Percentiles rank a stretch among this genome's conserved stretches.
Evolutionary conservation across 2,888 invertebrate species (phyloP).

Genomic region (Enoplolaimus lenunculus): DNA sequence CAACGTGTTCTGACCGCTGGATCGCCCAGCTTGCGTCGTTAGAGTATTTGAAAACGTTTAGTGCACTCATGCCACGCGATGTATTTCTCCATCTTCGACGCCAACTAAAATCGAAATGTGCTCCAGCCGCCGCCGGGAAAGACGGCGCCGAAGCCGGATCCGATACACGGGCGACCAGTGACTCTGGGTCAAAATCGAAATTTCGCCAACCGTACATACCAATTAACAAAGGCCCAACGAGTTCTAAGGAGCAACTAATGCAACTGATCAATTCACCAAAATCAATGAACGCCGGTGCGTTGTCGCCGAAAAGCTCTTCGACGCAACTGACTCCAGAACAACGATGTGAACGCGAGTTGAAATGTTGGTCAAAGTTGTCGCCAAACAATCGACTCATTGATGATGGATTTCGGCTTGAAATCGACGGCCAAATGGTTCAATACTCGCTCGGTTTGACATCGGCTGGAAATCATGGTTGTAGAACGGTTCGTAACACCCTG

Average conservation of each 20-base stretch:
- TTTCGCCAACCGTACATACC: too few species aligned
- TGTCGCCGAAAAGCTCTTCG: too few species aligned
- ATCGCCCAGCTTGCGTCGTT: neutral
- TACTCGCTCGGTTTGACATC: neutral
- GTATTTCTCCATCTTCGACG: slow-evolving; percentile 1
- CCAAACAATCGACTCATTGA: neutral
- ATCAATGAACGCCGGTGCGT: too few species aligned
- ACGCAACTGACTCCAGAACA: too few species aligned
- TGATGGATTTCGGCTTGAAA: slow-evolving; percentile 12
- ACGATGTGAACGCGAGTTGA: neutral
- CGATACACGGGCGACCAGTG: too few species aligned
- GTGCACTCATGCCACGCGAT: slow-evolving; percentile 4
- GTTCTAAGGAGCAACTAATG: neutral
- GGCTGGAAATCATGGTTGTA: neutral
- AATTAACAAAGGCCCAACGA: neutral
- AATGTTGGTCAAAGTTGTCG: slow-evolving; percentile 8
- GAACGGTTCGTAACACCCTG: neutral
- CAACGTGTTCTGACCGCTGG: neutral
- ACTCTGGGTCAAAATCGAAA: too few species aligned
- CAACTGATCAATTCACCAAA: too few species aligned
- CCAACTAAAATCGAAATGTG: neutral
- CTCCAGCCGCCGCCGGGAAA: too few species aligned
- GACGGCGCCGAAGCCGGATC: too few species aligned
- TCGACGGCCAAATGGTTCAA: slow-evolving; percentile 10
- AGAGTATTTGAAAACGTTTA: neutral